Base-by-base conservation (phyloP, 2,888 invertebrate genomes). In the Scaptomyza cyrtandrae region DNA sequence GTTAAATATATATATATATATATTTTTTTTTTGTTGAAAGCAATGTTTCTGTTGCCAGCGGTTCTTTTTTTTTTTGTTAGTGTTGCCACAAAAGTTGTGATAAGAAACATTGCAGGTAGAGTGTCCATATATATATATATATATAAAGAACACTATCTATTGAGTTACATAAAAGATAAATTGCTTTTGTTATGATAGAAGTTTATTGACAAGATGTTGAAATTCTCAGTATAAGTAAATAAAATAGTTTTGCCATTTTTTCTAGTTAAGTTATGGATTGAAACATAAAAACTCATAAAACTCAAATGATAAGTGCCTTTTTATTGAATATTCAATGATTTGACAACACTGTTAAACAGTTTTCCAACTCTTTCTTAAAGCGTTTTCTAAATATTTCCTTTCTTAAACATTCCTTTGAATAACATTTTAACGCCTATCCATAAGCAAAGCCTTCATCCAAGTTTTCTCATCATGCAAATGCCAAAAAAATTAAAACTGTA, bases 11-110 rank as follows among this genome's bases (percentile, higher is more conserved):
- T 11, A n/a, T n/a, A 7, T n/a, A 37, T 37, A n/a, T 37, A 63
- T 64, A 58, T 37, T 50, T 63, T 61, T 73, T 73, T 61, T 67
- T 56, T 46, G 62, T 62, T 81, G 59, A 53, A 67, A 66, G 49
- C 65, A 67, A 55, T 35, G 37, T 37, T 29, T 29, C 3, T 52
- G 33, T 6, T 14, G 27, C 29, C 63, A 59, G 43, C 27, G 39
- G 27, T 41, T 46, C 52, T 16, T 41, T 14, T 9, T 41, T 4
- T 41, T 16, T 10, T 24, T 50, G n/a, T 50, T 27, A 49, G 39
- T 60, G 54, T 37, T n/a, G n/a, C n/a, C n/a, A n/a, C n/a, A n/a
- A n/a, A n/a, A n/a, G n/a, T n/a, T 58, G 58, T 24, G 71, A 55
- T 62, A 67, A 67, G 62, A 67, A 75, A 63, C 57, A 59, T 29